These are phyloP conservation scores for Boloria euphrosyne DNA, from an alignment of 2,888 invertebrate genomes.

Conservation along the genomic window DNA sequence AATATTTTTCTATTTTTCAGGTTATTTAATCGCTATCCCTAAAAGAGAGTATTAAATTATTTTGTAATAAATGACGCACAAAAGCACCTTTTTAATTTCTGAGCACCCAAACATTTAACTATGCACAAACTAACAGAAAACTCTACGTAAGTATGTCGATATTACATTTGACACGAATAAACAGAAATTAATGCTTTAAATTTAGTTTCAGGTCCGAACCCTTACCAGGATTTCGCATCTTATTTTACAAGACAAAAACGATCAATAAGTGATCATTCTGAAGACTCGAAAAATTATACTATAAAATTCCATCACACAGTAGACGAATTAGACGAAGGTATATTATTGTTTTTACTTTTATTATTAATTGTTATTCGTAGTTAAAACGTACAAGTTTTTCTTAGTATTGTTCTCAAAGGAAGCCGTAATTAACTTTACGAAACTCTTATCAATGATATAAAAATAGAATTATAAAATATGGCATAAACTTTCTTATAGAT, in stretches of 20 bases:
- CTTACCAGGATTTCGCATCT: slow-evolving; percentile 41
- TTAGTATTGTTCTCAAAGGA: background rate
- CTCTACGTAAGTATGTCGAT: background rate
- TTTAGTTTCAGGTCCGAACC: slow-evolving; percentile 37
- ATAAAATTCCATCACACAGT: slow-evolving; percentile 57
- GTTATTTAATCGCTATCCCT: slow-evolving; percentile 65
- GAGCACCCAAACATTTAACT: slow-evolving; percentile 12
- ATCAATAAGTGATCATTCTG: slow-evolving; percentile 47
- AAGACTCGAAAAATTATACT: slow-evolving; percentile 50
- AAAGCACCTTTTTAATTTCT: slow-evolving; percentile 46
- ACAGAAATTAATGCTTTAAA: background rate
- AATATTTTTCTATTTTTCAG: slow-evolving; percentile 38
- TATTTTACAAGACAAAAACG: slow-evolving; percentile 51
- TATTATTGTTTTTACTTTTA: background rate
- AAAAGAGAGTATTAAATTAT: slow-evolving; percentile 51
- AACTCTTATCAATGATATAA: too few relatives aligned
- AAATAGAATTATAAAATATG: too few relatives aligned
- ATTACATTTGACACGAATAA: background rate
- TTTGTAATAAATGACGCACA: slow-evolving; percentile 53
- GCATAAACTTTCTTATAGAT: too few relatives aligned
- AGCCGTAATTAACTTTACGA: too few relatives aligned
- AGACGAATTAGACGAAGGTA: slow-evolving; percentile 58
- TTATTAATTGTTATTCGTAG: too few relatives aligned
- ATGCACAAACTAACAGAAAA: too few relatives aligned
- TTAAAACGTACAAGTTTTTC: background rate